Evolutionary conservation across 2,113 vertebrate species (phyloP), one percentile per base, ranked within the genome.

Genomic region (Nothoprocta pentlandii): DNA sequence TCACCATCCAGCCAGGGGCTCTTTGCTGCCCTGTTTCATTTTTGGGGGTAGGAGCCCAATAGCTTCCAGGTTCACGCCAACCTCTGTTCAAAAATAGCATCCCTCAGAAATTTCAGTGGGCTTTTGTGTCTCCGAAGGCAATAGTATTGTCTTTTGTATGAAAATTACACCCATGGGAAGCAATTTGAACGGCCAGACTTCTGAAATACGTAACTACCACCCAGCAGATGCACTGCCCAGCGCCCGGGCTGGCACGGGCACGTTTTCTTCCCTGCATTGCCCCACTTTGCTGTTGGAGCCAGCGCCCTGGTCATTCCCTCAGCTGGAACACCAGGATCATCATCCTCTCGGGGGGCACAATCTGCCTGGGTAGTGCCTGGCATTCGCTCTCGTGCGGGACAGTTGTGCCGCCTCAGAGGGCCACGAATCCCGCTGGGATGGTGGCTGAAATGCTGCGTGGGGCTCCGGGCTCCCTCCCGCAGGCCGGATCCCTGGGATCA

Each of bases 401-500:
- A 53, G 54, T 2, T 36, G 32, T 73, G 87, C 34, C 5, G 19
- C 58, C 49, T 39, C 36, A 39, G 36, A 15, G 20, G 0, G 0
- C 30, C 56, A 47, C 2, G 7, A 75, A 81, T 46, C 36, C 44
- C 2, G 1, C 39, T 51, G 34, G 39, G 56, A 42, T 4, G 14
- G 41, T 64, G 69, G 36, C 47, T 47, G 47, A 17, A 47, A 9
- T 4, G 1, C 0, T 7, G 0, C 4, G 28, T 28, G 47, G 46
- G 7, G 51, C 41, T 12, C 11, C 70, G 16, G 7, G 4, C 49
- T 56, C 36, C 15, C 53, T 42, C 14, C 49, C 8, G 41, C 3
- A 0, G 1, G 53, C 80, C 9, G 36, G 36, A 39, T 39, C 36
- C 36, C 36, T 39, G 36, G 36, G 1, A 3, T 0, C 1, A 15